A percentile compares a stretch with the other conserved stretches of the same genome.
Evolutionary conservation across 2,797 vertebrate species (phyloP).

Genomic region (Trachops cirrhosus): DNA sequence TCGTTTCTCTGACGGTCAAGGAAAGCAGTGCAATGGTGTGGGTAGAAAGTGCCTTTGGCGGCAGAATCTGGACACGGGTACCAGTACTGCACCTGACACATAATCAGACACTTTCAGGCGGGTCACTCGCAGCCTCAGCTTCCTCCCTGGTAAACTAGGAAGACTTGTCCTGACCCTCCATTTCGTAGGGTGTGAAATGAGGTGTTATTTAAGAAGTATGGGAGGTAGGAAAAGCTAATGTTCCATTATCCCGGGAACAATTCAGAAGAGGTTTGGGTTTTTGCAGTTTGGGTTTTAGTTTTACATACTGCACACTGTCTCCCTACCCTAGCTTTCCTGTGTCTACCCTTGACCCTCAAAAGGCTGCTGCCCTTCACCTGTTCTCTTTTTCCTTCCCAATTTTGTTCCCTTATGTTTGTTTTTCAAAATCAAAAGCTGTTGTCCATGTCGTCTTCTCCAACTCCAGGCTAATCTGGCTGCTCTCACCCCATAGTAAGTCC

Average conservation of each 20-base stretch:
- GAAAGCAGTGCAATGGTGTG: not conserved
- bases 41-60: not conserved
- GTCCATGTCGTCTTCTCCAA: not conserved
- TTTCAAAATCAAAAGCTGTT: not conserved
- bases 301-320: not conserved
- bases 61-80: not conserved
- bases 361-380: not conserved
- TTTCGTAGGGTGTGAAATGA: not conserved
- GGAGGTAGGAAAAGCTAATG: not conserved
- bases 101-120: not conserved
- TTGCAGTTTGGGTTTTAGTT: not conserved
- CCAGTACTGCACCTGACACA: not conserved
- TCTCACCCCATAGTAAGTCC: not conserved
- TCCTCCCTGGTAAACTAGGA: not conserved
- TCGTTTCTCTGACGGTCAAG: not conserved
- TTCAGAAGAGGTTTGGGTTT: not conserved
- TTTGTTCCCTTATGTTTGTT: not conserved
- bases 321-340: not conserved
- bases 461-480: not conserved
- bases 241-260: not conserved
- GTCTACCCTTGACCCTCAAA: not conserved
- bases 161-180: not conserved
- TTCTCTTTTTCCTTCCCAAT: not conserved
- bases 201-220: not conserved
- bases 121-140: not conserved